Base-by-base conservation (phyloP, 2,113 vertebrate genomes). In the Rhinopomastus cyanomelas region DNA sequence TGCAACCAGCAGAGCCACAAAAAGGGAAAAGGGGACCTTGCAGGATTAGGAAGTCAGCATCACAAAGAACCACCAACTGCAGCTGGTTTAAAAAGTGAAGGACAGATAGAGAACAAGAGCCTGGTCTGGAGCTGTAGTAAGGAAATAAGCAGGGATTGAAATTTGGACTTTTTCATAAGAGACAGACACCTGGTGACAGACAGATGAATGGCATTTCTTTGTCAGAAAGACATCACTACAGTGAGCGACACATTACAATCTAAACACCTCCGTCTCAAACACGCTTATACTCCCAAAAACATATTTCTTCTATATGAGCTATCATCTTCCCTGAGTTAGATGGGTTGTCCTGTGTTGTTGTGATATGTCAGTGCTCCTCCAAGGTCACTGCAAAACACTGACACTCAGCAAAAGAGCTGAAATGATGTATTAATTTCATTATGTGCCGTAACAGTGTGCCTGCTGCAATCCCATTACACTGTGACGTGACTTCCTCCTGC, bases 391-490 rank as follows among this genome's bases (percentile, higher is more conserved):
- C 56, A 90, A 90, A 94, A 85, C 16, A 71, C 2, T 65, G 57
- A 62, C 56, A 74, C 30, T 67, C 64, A 67, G 87, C 59, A 83
- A 87, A 82, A 85, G 89, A 22, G 65, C 5, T 83, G 87, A 21
- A 21, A 66, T 14, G 51, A 49, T 42, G 23, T 71, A 91, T 83
- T 87, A 36, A 74, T 90, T 94, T 78, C 75, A 88, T 86, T 86
- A 81, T 61, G 62, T 17, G 9, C 26, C 74, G 0, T 56, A 79
- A 87, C 53, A 62, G 52, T 51, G 74, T 64, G 20, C 71, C 39
- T 84, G 17, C 51, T 82, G 3, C 82, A 94, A 92, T 56, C 37
- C 39, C 56, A 59, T 87, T 88, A 78, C 6, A 14, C 3, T 36
- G 51, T 77, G 71, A 90, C 67, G 72, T 62, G 89, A 87, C 65